phyloP scores from a whole-genome alignment of 2,113 vertebrate species.

The Odocoileus virginianus region DNA sequence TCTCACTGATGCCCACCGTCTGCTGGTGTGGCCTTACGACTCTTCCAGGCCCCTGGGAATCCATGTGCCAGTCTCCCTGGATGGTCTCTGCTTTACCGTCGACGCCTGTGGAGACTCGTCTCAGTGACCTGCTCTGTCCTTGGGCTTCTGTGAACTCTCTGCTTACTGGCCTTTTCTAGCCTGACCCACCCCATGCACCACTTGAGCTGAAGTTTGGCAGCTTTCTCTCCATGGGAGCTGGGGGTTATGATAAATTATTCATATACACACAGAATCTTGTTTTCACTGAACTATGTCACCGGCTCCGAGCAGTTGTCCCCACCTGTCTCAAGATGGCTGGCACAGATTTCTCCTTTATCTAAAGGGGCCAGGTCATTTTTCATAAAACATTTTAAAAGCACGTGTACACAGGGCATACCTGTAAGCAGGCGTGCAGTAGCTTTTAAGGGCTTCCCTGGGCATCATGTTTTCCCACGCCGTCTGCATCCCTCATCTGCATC shows the following conservation, averaged over 20 bases:
- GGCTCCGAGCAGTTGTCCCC: not conserved
- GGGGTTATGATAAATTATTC: not conserved
- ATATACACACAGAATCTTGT: not conserved
- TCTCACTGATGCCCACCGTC: accelerated
- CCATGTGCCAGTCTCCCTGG: not conserved
- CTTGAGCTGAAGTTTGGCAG: not conserved
- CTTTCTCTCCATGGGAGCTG: not conserved
- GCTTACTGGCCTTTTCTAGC: not conserved
- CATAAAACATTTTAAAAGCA: not conserved
- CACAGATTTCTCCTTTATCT: not conserved
- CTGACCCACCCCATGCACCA: not conserved
- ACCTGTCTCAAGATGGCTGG: not conserved
- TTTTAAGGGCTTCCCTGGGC: no score
- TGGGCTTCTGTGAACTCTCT: not conserved
- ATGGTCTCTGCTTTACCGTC: not conserved
- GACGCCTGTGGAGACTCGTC: not conserved
- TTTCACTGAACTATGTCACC: not conserved
- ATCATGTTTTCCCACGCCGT: not conserved
- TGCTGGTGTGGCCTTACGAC: not conserved
- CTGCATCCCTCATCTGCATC: not conserved
- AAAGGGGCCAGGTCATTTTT: not conserved
- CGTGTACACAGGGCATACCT: not conserved
- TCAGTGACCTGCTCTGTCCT: not conserved
- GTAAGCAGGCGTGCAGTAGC: not conserved
- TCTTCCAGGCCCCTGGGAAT: not conserved